These are phyloP conservation scores for Carollia perspicillata DNA, from an alignment of 2,113 vertebrate species.

Conservation along the genomic window DNA sequence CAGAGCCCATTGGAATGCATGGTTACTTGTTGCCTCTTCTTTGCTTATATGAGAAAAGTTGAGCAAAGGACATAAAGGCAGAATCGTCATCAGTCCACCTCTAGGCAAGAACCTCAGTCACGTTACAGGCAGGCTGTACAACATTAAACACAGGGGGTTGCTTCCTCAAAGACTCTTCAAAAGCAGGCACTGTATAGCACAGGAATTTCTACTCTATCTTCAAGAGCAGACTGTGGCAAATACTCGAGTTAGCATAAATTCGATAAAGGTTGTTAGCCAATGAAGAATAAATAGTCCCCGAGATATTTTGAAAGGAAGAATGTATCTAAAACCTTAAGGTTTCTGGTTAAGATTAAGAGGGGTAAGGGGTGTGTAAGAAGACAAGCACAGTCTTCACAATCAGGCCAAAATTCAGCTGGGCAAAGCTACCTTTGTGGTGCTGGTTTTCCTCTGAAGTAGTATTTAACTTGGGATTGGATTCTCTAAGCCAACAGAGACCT, in stretches of 20 bases:
- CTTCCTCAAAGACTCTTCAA: neutral
- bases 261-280: neutral
- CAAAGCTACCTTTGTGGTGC: neutral
- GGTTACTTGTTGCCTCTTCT: neutral
- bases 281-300: neutral
- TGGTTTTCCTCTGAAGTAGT: neutral
- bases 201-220: neutral
- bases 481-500: neutral
- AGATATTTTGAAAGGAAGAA: slow-evolving; percentile 18
- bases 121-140: neutral
- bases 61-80: neutral
- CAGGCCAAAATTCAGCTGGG: neutral
- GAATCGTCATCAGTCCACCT: neutral
- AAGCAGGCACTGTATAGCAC: neutral
- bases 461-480: neutral
- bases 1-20: rapidly evolving
- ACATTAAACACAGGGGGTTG: neutral
- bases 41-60: neutral
- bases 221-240: neutral
- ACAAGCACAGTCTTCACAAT: neutral
- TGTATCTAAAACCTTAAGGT: neutral
- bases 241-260: neutral
- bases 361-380: neutral
- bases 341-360: neutral
- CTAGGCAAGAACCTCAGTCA: neutral